Evolutionary conservation across 1,140 invertebrate species (phyloP).

Genomic region (Andrena cerasifolii): DNA sequence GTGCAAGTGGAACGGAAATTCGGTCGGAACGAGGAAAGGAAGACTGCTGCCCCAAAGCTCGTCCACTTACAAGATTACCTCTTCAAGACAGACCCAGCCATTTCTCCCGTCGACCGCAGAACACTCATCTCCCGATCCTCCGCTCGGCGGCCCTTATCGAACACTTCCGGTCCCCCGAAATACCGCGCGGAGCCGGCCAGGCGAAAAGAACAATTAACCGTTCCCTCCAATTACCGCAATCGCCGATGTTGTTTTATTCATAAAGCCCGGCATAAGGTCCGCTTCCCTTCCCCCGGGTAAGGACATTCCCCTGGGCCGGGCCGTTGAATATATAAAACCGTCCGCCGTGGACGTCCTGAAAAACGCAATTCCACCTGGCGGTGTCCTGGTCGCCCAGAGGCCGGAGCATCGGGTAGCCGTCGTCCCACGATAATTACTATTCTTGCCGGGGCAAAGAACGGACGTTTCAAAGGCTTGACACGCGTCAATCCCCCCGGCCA

Average conservation of each 20-base stretch:
- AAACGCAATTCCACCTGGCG: slow-evolving; percentile 24
- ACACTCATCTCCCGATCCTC: too few species aligned
- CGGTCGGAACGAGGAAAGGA: not conserved
- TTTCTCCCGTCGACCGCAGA: too few species aligned
- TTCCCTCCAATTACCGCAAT: slow-evolving; percentile 39
- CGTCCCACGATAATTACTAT: slow-evolving; percentile 38
- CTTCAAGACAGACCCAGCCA: too few species aligned
- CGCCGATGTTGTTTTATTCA: slow-evolving; percentile 41
- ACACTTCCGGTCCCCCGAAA: slow-evolving; percentile 13
- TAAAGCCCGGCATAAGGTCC: slow-evolving; percentile 17
- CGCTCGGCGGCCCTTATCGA: too few species aligned
- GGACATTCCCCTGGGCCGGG: not conserved
- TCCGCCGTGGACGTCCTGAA: slow-evolving; percentile 2
- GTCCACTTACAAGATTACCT: too few species aligned
- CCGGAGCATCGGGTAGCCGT: slow-evolving; percentile 1
- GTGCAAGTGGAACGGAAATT: too few species aligned
- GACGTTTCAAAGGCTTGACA: slow-evolving; percentile 34
- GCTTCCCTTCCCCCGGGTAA: not conserved
- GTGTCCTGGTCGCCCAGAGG: slow-evolving; percentile 3
- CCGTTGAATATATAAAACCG: slow-evolving; percentile 11
- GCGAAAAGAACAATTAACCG: slow-evolving; percentile 43
- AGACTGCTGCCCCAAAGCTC: too few species aligned
- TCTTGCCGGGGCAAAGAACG: slow-evolving; percentile 29
- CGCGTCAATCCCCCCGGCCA: slow-evolving; percentile 46
- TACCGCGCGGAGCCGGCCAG: not conserved